Evolutionary conservation across 2,113 vertebrate species (phyloP), one percentile per base, ranked within the genome.

Genomic region (Syngnathoides biaculeatus): DNA sequence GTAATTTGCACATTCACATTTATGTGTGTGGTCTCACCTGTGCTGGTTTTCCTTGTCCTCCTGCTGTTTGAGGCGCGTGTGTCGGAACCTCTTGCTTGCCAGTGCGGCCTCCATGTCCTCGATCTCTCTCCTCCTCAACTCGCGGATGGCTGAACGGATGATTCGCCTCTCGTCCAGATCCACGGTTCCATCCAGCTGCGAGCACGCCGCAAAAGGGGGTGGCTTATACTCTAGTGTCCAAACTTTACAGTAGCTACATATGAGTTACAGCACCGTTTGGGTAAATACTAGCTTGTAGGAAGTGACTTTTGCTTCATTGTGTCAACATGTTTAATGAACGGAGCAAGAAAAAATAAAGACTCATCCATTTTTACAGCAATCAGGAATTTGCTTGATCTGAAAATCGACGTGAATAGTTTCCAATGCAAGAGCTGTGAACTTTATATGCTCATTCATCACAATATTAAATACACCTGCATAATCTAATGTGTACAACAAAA

Each of bases 21-120:
- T 67, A 62, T 60, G 10, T 26, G 10, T 75, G 55, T 1, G 27
- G 5, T 39, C 90, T 89, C 86, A 98, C 97, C 89, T 92, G 39
- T 93, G 92, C 88, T 94, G 95, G 75, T 99, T 99, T 88, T 99
- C 97, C 79, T 99, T 99, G 90, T 99, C 75, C 24, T 97, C 95
- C 87, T 92, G 90, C 55, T 87, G 88, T 72, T 87, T 84, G 65
- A 89, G 74, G 0, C 87, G 91, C 42, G 95, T 94, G 0, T 93
- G 87, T 24, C 96, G 92, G 89, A 97, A 98, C 24, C 97, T 94
- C 75, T 99, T 99, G 68, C 94, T 96, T 4, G 95, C 94, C 88
- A 99, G 80, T 0, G 93, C 92, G 35, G 94, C 96, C 73, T 98
- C 96, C 55, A 95, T 94, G 11, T 90, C 89, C 79, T 96, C 93